Evolutionary conservation across 2,797 vertebrate genomes (phyloP), one percentile per base, ranked within the genome.

Genomic region (Denticeps clupeoides): DNA sequence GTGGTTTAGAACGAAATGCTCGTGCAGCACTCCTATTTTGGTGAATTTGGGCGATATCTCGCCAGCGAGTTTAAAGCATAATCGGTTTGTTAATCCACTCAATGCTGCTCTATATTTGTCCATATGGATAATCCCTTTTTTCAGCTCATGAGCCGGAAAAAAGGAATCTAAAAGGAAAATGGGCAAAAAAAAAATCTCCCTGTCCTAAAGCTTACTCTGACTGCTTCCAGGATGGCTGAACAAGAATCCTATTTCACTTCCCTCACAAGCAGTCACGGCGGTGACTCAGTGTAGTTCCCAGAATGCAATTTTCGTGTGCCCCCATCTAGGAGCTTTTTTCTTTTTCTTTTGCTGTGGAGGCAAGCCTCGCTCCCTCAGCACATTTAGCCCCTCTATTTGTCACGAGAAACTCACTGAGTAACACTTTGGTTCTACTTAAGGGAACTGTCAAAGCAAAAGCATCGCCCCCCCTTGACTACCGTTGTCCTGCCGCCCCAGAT

Each of bases 61-160:
- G 42, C 53, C 45, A 55, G 32, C 45, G 24, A 46, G 32, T 68
- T 65, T 70, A 41, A 23, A 59, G 48, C 60, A 61, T 47, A 73
- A 68, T 64, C 45, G 23, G 40, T 51, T 49, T 37, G 62, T 59
- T 79, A 81, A 81, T 74, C 72, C 64, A 48, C 44, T 47, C 51
- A 47, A 35, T 63, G 53, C 56, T 56, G 67, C 54, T 67, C 69
- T 71, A 76, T 73, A 77, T 73, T 74, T 61, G 70, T 68, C 61
- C 48, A 19, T 60, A 56, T 57, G 60, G 51, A 67, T 76, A 73
- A 80, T 80, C 72, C 63, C 18, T 63, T 59, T 28, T 53, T 52
- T 47, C 32, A 21, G 48, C 50, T 48, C 43, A 49, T 56, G 52
- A 64, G 51, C 47, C 43, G 45, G 28, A 11, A 28, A 27, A 28